Conservation (phyloP, 2,797 vertebrate species). For the Florisuga fusca region DNA sequence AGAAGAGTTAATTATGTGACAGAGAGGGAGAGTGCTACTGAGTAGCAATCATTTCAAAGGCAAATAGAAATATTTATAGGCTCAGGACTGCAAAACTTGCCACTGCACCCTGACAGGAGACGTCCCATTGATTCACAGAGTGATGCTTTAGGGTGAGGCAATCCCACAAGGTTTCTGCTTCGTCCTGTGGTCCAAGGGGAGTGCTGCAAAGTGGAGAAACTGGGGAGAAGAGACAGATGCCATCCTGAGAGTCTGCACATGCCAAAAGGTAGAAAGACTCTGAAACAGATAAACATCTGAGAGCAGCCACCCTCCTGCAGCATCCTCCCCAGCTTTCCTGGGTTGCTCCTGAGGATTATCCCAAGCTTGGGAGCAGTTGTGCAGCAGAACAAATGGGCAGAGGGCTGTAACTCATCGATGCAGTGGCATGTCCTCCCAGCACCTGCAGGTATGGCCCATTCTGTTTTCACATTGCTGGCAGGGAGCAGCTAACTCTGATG, state of each 20-base stretch:
- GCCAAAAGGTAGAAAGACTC: neutral
- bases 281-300: fast-evolving
- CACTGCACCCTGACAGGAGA: neutral
- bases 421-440: neutral
- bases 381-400: neutral
- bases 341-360: neutral
- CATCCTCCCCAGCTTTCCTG: neutral
- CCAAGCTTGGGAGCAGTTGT: fast-evolving
- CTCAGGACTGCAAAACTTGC: neutral
- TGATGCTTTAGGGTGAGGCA: neutral
- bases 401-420: fast-evolving
- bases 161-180: fast-evolving
- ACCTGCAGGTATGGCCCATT: fast-evolving
- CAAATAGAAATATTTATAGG: slow-evolving; percentile 40
- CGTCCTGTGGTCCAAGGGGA: neutral
- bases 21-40: neutral
- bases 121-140: neutral
- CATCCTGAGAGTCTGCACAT: neutral
- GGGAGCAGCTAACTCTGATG: neutral
- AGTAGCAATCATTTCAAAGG: neutral
- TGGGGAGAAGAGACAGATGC: neutral
- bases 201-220: neutral
- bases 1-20: slow-evolving; percentile 27
- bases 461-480: neutral
- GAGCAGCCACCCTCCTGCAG: neutral